These are phyloP conservation scores for Cistogaster globosa DNA, from an alignment of 2,888 invertebrate genomes.

Conservation along the genomic window DNA sequence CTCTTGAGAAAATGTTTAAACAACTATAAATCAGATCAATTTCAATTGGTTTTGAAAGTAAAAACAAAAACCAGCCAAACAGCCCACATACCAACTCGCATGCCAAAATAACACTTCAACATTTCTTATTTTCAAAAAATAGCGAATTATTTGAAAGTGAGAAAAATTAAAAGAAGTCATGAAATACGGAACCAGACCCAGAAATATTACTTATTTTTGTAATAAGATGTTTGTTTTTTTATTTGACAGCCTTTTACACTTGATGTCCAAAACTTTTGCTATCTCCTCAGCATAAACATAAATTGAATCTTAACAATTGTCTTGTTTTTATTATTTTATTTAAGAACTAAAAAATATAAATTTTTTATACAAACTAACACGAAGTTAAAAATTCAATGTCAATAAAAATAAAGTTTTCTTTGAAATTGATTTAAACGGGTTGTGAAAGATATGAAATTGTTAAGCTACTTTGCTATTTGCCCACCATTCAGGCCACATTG, in stretches of 20 bases:
- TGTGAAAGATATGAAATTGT: slow-evolving; percentile 11
- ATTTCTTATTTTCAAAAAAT: background rate
- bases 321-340: slow-evolving; percentile 22
- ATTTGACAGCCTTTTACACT: slow-evolving; percentile 7
- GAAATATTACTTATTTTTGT: background rate
- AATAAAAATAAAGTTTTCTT: slow-evolving; percentile 23
- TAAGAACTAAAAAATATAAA: slow-evolving; percentile 8
- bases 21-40: slow-evolving; percentile 14
- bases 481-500: background rate
- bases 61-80: background rate
- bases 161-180: too few species aligned
- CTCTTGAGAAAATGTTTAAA: background rate
- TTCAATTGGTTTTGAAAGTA: background rate
- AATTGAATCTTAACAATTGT: background rate
- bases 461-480: background rate
- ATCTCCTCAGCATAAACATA: background rate
- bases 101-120: background rate
- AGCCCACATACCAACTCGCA: slow-evolving; percentile 23
- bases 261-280: background rate
- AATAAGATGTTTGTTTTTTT: background rate
- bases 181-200: too few species aligned
- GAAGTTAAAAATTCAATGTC: slow-evolving; percentile 40
- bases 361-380: slow-evolving; percentile 14
- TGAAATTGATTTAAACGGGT: slow-evolving; percentile 56
- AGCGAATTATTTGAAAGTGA: background rate